These are phyloP conservation scores for Amblyopsis hoosieri DNA, from an alignment of 2,797 vertebrate genomes.

Conservation along the genomic window DNA sequence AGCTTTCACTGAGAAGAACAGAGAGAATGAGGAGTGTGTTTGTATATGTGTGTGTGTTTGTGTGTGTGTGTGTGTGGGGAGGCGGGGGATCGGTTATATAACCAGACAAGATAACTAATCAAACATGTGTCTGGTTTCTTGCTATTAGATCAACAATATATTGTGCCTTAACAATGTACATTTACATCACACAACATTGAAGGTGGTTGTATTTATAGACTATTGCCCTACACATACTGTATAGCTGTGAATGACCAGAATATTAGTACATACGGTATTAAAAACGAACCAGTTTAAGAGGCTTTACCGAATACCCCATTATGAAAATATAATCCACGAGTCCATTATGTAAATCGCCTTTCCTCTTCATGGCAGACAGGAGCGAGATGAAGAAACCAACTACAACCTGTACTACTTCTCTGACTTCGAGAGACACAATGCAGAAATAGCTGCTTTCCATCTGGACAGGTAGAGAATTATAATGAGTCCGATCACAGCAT, in stretches of 20 bases:
- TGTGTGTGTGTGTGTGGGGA: too few relatives aligned
- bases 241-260: not conserved
- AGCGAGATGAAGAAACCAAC: slow-evolving; percentile 82
- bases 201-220: not conserved
- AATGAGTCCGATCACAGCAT: too few relatives aligned
- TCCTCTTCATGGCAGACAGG: slow-evolving; percentile 69
- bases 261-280: not conserved
- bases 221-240: not conserved
- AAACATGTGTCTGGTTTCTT: too few relatives aligned
- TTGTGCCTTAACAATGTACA: too few relatives aligned
- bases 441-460: slow-evolving; percentile 86
- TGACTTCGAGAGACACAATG: slow-evolving; percentile 87
- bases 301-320: slow-evolving; percentile 1
- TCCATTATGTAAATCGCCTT: not conserved
- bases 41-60: too few relatives aligned
- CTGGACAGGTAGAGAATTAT: slow-evolving; percentile 78
- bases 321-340: not conserved
- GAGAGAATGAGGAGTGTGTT: too few relatives aligned
- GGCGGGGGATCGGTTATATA: too few relatives aligned
- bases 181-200: not conserved
- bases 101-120: too few relatives aligned
- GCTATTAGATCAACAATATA: too few relatives aligned
- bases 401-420: slow-evolving; percentile 89
- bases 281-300: not conserved
- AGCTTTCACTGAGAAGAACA: too few relatives aligned